Conservation (phyloP, 2,888 invertebrate genomes). For the Drosophila nr. perissopoda region DNA sequence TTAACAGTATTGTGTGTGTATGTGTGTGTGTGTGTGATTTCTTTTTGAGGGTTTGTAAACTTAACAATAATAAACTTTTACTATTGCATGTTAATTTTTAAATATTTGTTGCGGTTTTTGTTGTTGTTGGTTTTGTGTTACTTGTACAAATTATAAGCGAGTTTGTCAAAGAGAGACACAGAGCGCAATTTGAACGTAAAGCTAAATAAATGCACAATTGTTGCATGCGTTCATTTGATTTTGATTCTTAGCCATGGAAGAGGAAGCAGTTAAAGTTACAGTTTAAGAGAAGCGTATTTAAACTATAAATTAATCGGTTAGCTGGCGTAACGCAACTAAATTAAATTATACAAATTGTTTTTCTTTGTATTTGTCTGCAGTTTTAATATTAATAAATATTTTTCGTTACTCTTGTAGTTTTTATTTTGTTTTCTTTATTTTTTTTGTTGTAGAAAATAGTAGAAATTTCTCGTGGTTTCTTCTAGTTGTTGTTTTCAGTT, state of each 20-base stretch:
- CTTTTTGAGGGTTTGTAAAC: slow-evolving; percentile 49
- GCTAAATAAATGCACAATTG: slow-evolving; percentile 74
- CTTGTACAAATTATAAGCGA: slow-evolving; percentile 45
- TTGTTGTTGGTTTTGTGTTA: slow-evolving; percentile 34
- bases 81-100: slow-evolving; percentile 56
- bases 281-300: slow-evolving; percentile 46
- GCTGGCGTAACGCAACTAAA: slow-evolving; percentile 39
- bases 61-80: slow-evolving; percentile 71
- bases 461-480: slow-evolving; percentile 52
- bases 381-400: slow-evolving; percentile 37
- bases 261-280: slow-evolving; percentile 51
- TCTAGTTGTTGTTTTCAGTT: slow-evolving; percentile 47
- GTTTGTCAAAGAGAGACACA: slow-evolving; percentile 39
- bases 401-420: slow-evolving; percentile 4
- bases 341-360: slow-evolving; percentile 46
- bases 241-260: slow-evolving; percentile 68
- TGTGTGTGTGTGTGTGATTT: slow-evolving; percentile 20
- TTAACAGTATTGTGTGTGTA: slow-evolving; percentile 28
- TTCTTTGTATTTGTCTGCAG: slow-evolving; percentile 8
- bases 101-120: slow-evolving; percentile 9
- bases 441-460: slow-evolving; percentile 51
- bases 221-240: slow-evolving; percentile 53
- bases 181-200: slow-evolving; percentile 57
- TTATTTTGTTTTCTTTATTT: neutral
- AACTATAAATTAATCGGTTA: slow-evolving; percentile 26